These are phyloP conservation scores for Ophthalmolycus amberensis DNA, from an alignment of 2,113 vertebrate genomes.

Conservation along the genomic window DNA sequence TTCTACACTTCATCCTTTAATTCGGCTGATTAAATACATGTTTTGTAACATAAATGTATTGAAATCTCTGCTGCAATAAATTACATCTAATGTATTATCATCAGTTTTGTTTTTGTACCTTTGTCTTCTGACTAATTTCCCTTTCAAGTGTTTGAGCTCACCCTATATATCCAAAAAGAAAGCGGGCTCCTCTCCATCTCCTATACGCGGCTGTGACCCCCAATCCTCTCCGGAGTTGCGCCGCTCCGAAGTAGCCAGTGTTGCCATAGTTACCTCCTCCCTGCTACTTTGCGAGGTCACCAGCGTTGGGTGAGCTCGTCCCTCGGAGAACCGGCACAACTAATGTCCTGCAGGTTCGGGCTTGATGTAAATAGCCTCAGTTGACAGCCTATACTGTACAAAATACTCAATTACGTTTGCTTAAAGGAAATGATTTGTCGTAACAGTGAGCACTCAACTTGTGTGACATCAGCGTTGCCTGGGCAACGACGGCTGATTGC, in stretches of 20 bases:
- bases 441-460: conserved; percentile 93
- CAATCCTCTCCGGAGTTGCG: conserved; percentile 59
- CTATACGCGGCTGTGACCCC: conserved; percentile 51
- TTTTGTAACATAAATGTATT: background rate
- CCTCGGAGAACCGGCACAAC: conserved; percentile 90
- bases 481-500: conserved; percentile 94
- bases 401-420: conserved; percentile 96
- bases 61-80: background rate
- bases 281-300: conserved; percentile 92
- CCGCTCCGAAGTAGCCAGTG: conserved; percentile 80
- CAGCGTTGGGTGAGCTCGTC: conserved; percentile 85
- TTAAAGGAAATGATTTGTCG: conserved; percentile 99
- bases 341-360: conserved; percentile 90
- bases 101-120: conserved; percentile 57
- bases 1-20: background rate
- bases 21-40: background rate
- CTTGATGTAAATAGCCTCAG: conserved; percentile 95
- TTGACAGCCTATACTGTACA: conserved; percentile 91
- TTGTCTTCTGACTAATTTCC: conserved; percentile 58
- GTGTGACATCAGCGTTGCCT: conserved; percentile 97
- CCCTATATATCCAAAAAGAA: conserved; percentile 49
- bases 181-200: conserved; percentile 45
- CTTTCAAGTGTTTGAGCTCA: conserved; percentile 36
- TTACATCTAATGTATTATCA: conserved; percentile 6
- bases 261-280: conserved; percentile 93